phyloP scores from a whole-genome alignment of 2,797 vertebrate genomes.

The Sebastes matsubarae region DNA sequence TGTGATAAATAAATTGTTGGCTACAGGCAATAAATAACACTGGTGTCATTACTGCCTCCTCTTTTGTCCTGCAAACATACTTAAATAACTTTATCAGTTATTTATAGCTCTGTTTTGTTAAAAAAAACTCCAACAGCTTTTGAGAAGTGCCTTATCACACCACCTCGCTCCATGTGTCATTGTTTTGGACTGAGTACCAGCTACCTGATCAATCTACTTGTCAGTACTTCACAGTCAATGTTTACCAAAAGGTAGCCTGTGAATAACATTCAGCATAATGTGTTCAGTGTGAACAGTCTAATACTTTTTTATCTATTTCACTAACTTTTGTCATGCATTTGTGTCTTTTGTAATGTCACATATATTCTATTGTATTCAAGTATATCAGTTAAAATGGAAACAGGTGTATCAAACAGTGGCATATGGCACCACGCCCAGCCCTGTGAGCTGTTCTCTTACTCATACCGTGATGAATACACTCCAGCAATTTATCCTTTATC shows the following conservation, averaged over 20 bases:
- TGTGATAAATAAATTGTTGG: neutral
- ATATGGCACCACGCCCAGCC: constrained; percentile 32
- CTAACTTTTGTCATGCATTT: neutral
- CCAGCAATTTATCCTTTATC: constrained; percentile 9
- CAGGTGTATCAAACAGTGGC: neutral
- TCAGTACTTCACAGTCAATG: neutral
- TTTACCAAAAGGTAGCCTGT: neutral
- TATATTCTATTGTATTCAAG: neutral
- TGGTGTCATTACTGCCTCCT: neutral
- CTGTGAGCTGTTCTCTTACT: constrained; percentile 36
- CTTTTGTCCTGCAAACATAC: neutral
- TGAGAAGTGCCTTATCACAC: neutral
- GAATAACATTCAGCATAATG: neutral
- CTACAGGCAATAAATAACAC: neutral
- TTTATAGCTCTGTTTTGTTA: neutral
- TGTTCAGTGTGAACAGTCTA: neutral
- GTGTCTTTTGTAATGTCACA: neutral
- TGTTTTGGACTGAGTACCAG: neutral
- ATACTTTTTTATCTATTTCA: neutral
- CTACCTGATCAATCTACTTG: neutral
- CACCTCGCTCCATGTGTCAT: neutral
- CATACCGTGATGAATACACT: constrained; percentile 10
- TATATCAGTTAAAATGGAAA: neutral
- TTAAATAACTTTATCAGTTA: neutral
- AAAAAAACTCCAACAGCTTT: neutral